Conservation (phyloP, 2,888 invertebrate genomes). For the Drosophila atripex region DNA sequence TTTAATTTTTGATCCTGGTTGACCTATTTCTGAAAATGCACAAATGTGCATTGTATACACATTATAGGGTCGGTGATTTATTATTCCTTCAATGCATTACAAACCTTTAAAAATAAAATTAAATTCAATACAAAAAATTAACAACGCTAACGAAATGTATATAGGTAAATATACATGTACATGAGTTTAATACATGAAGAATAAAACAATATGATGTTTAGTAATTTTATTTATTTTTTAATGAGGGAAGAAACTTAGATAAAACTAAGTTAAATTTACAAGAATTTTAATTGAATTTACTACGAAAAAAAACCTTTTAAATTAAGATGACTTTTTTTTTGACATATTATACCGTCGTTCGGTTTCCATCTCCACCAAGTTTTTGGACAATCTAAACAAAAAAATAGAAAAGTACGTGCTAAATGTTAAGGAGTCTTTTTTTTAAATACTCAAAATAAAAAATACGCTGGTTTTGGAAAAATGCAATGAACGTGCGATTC, state of each 20-base stretch:
- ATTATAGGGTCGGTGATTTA: too few relatives aligned
- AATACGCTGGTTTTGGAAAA: not conserved
- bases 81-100: too few relatives aligned
- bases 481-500: slow-evolving; percentile 1
- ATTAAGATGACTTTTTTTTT: slow-evolving; percentile 47
- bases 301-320: slow-evolving; percentile 67
- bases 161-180: too few relatives aligned
- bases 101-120: too few relatives aligned
- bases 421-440: not conserved
- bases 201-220: not conserved
- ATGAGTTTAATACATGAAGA: not conserved
- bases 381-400: slow-evolving; percentile 89
- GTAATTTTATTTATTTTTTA: slow-evolving; percentile 9
- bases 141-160: too few relatives aligned
- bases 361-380: slow-evolving; percentile 91
- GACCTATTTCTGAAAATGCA: too few relatives aligned
- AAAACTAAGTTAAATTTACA: slow-evolving; percentile 48
- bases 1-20: too few relatives aligned
- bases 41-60: too few relatives aligned
- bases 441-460: not conserved
- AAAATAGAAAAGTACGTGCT: slow-evolving; percentile 37
- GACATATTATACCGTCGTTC: slow-evolving; percentile 89
- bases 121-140: too few relatives aligned
- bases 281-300: slow-evolving; percentile 61
- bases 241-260: slow-evolving; percentile 21